These are phyloP conservation scores for Cranoglanis bouderius DNA, from an alignment of 2,113 vertebrate species.

Conservation along the genomic window DNA sequence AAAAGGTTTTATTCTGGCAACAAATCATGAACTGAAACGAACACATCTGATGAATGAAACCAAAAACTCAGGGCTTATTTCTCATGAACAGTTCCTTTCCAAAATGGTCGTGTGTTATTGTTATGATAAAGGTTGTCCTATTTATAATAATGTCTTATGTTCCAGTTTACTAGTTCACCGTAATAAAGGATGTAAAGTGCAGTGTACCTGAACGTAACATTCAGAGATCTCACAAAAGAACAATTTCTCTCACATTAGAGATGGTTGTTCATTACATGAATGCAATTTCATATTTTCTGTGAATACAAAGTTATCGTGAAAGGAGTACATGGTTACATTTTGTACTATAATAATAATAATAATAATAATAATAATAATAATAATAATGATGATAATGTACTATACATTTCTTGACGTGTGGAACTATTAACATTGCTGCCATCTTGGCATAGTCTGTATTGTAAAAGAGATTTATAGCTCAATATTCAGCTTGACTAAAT, in stretches of 20 bases:
- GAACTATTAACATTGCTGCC: background rate
- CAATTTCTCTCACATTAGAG: background rate
- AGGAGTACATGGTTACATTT: background rate
- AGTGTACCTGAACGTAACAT: background rate
- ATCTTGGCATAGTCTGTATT: background rate
- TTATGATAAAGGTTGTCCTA: background rate
- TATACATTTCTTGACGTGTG: background rate
- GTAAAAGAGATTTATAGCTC: background rate
- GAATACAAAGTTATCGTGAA: background rate
- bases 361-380: too few relatives aligned
- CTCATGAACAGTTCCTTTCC: background rate
- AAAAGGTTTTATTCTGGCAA: background rate
- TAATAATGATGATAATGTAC: background rate
- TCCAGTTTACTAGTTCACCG: background rate
- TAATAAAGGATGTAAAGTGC: background rate
- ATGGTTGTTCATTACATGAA: background rate
- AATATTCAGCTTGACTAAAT: background rate
- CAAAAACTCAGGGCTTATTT: background rate
- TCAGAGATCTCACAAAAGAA: background rate
- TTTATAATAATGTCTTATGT: background rate
- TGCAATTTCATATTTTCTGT: background rate
- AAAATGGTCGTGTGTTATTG: background rate
- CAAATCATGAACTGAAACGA: background rate
- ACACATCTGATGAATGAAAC: background rate
- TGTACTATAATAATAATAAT: background rate